These are phyloP conservation scores for Mechanitis mazaeus DNA, from an alignment of 2,888 invertebrate species.

Conservation along the genomic window DNA sequence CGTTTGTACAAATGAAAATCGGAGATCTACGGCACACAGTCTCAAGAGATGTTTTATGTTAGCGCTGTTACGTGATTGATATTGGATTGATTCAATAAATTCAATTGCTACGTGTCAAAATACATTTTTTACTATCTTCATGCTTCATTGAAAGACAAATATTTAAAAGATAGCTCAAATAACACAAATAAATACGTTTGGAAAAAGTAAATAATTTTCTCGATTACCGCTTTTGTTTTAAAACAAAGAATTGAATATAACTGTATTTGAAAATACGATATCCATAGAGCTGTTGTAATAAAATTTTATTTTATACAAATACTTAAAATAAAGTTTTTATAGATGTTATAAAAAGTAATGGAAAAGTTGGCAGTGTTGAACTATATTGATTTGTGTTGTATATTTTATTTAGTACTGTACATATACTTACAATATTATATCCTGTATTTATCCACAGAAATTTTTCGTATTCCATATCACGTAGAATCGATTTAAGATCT, in stretches of 20 bases:
- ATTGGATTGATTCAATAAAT: constrained; percentile 20
- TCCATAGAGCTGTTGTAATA: too few species aligned
- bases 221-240: not conserved
- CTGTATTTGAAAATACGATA: too few species aligned
- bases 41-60: constrained; percentile 15
- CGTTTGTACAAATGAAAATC: constrained; percentile 2
- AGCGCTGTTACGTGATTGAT: constrained; percentile 20
- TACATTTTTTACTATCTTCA: constrained; percentile 19
- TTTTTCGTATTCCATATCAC: constrained; percentile 61
- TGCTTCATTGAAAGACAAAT: constrained; percentile 12
- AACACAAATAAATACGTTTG: not conserved
- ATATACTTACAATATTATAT: constrained; percentile 9
- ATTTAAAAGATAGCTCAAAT: not conserved
- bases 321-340: not conserved
- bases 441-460: constrained; percentile 5
- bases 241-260: too few species aligned
- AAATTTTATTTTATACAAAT: not conserved
- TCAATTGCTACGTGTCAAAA: constrained; percentile 21
- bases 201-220: not conserved
- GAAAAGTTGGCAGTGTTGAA: not conserved
- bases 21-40: constrained; percentile 3
- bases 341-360: too few species aligned
- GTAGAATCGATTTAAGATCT: constrained; percentile 65
- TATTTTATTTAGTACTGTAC: constrained; percentile 1
- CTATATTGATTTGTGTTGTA: constrained; percentile 1